Base-by-base conservation (phyloP, 2,797 vertebrate species). In the Malurus leucopterus region DNA sequence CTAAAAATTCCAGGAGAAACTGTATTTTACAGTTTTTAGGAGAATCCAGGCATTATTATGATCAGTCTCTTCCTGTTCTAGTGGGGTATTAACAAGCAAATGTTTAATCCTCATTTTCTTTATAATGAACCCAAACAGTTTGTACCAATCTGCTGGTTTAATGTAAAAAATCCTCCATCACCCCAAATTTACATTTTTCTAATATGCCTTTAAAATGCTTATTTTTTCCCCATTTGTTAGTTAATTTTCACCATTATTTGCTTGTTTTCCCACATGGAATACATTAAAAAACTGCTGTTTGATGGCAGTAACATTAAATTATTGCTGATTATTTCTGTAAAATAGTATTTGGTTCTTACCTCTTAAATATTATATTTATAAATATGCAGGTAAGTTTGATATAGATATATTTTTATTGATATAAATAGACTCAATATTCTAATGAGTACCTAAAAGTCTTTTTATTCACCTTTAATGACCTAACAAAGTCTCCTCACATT, bases 221-320 rank as follows among this genome's bases (percentile, higher is more conserved):
- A 4, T 10, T 43, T 54, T 44, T 20, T 6, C 3, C 1, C 5
- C 1, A 38, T 26, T 16, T 57, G 4, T 65, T 36, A 23, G 27
- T 43, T 62, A 16, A 46, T 61, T 72, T 49, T 58, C 27, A 29
- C 14, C 26, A 27, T 17, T 29, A 43, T 50, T 57, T 74, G 5
- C 41, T 53, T 63, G 29, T 13, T 65, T 23, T 14, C 30, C 69
- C 27, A 34, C 12, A 8, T 4, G 23, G 34, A 67, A 65, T 3
- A 24, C 30, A 38, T 1, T 6, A 26, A 46, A 5, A 26, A 41
- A 24, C 2, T 11, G 32, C 12, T 6, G 6, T 54, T 20, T 9
- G 0, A 54, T 27, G 17, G 14, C 5, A 53, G 23, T 15, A 61
- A n/a, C 29, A 20, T 13, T 46, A 5, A 44, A 64, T 62, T 27